These are phyloP conservation scores for Charadrius vociferus DNA, from an alignment of 2,113 vertebrate genomes.

Conservation along the genomic window DNA sequence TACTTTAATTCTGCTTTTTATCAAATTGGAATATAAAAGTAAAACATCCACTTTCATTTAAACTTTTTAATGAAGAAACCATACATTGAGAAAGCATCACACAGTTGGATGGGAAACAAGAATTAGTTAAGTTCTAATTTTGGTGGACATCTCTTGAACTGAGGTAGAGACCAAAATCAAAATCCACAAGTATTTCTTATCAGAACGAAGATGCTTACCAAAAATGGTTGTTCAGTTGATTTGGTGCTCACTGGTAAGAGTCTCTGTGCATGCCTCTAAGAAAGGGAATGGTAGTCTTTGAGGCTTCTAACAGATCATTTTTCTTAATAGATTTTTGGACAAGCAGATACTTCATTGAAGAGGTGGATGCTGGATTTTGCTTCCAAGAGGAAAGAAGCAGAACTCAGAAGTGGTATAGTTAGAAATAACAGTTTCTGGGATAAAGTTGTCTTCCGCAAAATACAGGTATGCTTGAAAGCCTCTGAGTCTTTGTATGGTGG, in stretches of 20 bases:
- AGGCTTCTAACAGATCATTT: not conserved
- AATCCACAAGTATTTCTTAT: not conserved
- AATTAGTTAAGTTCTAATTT: not conserved
- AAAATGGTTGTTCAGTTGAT: not conserved
- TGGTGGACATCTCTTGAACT: not conserved
- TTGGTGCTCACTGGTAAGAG: not conserved
- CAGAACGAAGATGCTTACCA: not conserved
- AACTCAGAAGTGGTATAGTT: slow-evolving; percentile 89
- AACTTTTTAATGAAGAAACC: not conserved
- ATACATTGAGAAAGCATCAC: not conserved
- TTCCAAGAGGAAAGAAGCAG: slow-evolving; percentile 91
- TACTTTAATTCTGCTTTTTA: not conserved
- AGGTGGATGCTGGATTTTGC: slow-evolving; percentile 94
- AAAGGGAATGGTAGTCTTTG: not conserved
- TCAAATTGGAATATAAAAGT: not conserved
- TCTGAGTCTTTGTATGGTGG: not conserved
- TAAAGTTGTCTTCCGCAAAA: slow-evolving; percentile 92
- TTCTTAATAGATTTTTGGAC: slow-evolving; percentile 85
- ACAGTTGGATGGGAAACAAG: not conserved
- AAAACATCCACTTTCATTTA: not conserved
- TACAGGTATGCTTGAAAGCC: slow-evolving; percentile 83
- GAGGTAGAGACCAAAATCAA: not conserved
- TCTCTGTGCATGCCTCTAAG: not conserved
- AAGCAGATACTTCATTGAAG: slow-evolving; percentile 91
- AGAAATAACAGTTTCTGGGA: slow-evolving; percentile 96